Base-by-base conservation (phyloP, 64 coral and sea anemone species). In the Dendrophyllia cribrosa region DNA sequence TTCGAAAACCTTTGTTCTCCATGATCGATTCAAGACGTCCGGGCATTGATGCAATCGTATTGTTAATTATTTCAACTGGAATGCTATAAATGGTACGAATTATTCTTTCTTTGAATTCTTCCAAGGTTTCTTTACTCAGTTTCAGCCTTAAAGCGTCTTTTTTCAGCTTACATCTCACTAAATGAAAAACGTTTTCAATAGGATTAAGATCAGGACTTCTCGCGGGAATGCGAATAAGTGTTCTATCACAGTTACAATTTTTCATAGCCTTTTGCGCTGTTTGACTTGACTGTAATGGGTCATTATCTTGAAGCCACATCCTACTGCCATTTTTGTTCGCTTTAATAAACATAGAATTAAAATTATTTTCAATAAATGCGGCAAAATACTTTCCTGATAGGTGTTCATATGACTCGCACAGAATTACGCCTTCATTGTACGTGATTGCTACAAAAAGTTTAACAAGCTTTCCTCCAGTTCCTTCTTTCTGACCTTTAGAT, bases 401-500 rank as follows among this genome's bases (percentile, higher is more conserved):
- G 74, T 76, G 74, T 46, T 81, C 43, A 53, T 82, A 90, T n/a
- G 74, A 76, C 13, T 90, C 14, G 10, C 76, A 90, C 8, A 90
- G 76, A 0, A 90, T 47, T 79, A 90, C 75, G n/a, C 88, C 88
- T 10, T 81, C 75, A 43, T 79, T 80, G 51, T 82, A 81, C 44
- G 43, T 79, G 79, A 80, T 90, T 51, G 88, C 88, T 44, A 55
- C 77, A 75, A 90, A 79, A 90, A 69, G 34, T 70, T 90, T 90
- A 52, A 90, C 88, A 2, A 90, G 74, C 55, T 79, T 90, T 3
- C 88, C 60, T 79, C 88, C 88, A 25, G 88, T 90, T 79, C 88
- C 76, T 51, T 80, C 88, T 23, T 90, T 66, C 20, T 75, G 58
- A 25, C 88, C 76, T 61, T 90, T 90, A 61, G 88, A 12, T 9